Conservation (phyloP, 2,113 vertebrate genomes). For the Alectura lathami region DNA sequence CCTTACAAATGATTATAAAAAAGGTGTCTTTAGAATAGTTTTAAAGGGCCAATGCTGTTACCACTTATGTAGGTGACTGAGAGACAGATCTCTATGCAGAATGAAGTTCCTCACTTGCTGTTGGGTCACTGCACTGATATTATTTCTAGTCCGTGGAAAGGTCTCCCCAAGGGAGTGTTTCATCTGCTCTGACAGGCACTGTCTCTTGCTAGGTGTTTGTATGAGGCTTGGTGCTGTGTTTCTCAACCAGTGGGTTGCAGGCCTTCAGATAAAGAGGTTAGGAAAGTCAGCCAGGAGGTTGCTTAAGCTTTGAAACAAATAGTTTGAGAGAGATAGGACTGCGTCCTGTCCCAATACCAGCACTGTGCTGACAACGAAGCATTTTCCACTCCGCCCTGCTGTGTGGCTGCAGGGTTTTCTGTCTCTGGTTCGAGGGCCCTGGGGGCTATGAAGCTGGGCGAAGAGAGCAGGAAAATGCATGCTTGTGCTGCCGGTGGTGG, state of each 20-base stretch:
- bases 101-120: background rate
- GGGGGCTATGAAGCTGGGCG: background rate
- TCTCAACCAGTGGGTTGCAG: background rate
- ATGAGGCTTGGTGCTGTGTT: background rate
- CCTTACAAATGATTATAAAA: background rate
- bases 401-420: background rate
- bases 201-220: background rate
- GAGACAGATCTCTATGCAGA: background rate
- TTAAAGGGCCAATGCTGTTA: background rate
- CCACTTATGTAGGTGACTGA: background rate
- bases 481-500: background rate
- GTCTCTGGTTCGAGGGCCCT: background rate
- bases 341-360: background rate
- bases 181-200: background rate
- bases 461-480: background rate
- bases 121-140: background rate
- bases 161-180: background rate
- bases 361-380: background rate
- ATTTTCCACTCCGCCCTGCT: background rate
- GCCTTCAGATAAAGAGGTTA: background rate
- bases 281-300: background rate
- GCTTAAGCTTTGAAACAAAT: constrained; percentile 8
- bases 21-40: background rate
- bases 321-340: background rate
- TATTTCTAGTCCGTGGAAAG: background rate